Evolutionary conservation across 2,888 invertebrate genomes (phyloP), one percentile per base, ranked within the genome.

Genomic region (Gonocerus acuteangulatus): DNA sequence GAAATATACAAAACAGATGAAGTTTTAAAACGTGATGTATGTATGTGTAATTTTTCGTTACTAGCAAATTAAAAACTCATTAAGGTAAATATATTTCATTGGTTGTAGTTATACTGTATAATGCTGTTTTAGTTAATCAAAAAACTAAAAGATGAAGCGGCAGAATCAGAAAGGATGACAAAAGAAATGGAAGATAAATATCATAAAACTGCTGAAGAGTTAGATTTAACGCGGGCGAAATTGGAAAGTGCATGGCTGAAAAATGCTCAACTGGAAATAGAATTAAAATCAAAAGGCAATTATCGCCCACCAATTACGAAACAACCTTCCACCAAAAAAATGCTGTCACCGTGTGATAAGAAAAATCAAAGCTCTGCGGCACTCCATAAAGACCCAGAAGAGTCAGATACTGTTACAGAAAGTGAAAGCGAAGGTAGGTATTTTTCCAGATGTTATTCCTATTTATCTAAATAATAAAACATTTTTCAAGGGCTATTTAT

Each of bases 151-250:
- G 77, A 81, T 69, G 89, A 89, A 73, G 86, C 85, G 1, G 84
- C 85, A 51, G 84, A 85, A 69, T 85, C 89, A 0, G 83, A 87
- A 69, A 86, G 85, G 71, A 83, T 84, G 7, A 85, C 87, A 0
- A 88, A 90, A 71, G 86, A 86, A 71, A 79, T 89, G 69, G 89
- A 92, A 70, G 85, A 84, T 71, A 87, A 88, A 72, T 90, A 85
- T 72, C 82, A 85, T 62, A 79, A 82, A 67, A 83, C 85, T 0
- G 85, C 86, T 11, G 87, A 88, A 71, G 82, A 87, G 72, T 78
- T 89, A 69, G 89, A 90, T 69, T 80, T 82, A 58, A 82, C 84
- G 0, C 82, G 84, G 70, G 80, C 82, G 60, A 87, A 89, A 71
- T 75, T 89, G 68, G 91, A 91, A 71, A 90, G 91, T 71, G 79